A percentile compares a stretch with the other conserved stretches of the same genome.
phyloP scores from a whole-genome alignment of 1,140 invertebrate genomes.

The Chironomus striatipennis region DNA sequence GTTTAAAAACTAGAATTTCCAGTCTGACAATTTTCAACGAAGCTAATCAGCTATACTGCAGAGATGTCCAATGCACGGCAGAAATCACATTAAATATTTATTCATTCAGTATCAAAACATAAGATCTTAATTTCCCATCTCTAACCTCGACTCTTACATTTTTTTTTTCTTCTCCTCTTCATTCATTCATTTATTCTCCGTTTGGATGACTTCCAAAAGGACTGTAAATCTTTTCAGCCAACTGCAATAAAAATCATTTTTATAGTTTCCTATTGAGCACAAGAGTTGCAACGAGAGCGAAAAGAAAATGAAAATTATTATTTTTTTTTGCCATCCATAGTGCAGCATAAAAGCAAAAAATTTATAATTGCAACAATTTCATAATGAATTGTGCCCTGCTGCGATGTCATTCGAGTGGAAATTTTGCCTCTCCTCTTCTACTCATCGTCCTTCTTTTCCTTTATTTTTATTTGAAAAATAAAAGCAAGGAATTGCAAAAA shows the following conservation, averaged over 20 bases:
- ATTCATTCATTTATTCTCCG: no score
- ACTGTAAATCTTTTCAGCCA: conserved; percentile 3
- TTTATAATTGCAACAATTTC: conserved; percentile 14
- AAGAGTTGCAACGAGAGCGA: no score
- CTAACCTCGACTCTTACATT: not conserved
- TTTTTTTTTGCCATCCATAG: not conserved
- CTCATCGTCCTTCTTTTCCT: not conserved
- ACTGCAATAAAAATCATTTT: not conserved
- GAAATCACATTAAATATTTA: conserved; percentile 14
- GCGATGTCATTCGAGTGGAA: conserved; percentile 11
- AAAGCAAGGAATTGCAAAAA: no score
- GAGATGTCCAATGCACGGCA: not conserved
- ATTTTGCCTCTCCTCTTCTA: not conserved
- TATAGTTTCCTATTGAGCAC: not conserved
- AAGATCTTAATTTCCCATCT: not conserved
- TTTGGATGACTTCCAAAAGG: not conserved
- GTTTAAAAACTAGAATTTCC: no score
- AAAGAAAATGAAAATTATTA: not conserved
- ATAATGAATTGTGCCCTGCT: conserved; percentile 7
- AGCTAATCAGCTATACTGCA: no score
- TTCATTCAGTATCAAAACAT: not conserved
- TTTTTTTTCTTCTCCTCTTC: not conserved
- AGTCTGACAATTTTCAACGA: no score
- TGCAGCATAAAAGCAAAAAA: not conserved
- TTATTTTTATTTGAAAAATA: no score